Percentiles rank a stretch among this genome's conserved stretches.
Conservation (phyloP, 1,140 invertebrate species). For the Diabrotica undecimpunctata region DNA sequence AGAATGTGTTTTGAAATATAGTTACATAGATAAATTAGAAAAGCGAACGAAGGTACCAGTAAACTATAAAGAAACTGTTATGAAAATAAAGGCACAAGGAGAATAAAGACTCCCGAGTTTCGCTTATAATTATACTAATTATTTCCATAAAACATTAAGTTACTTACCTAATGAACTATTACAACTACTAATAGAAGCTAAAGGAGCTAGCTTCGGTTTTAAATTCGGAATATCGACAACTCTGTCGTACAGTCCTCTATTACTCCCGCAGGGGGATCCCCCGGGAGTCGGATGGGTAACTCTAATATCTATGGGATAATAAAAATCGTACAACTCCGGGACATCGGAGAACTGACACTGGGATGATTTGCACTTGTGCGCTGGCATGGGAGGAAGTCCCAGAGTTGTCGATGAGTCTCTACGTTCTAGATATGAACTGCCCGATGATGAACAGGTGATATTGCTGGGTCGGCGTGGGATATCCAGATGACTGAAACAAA, state of each 20-base stretch:
- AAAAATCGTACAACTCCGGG: conserved; percentile 59
- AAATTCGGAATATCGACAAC: conserved; percentile 35
- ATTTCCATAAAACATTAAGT: too few relatives aligned
- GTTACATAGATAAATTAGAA: too few relatives aligned
- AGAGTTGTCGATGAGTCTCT: conserved; percentile 71
- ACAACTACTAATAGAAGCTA: conserved; percentile 74
- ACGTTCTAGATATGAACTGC: conserved; percentile 74
- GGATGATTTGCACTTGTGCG: conserved; percentile 45
- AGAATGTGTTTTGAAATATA: too few relatives aligned
- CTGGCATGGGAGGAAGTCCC: conserved; percentile 53
- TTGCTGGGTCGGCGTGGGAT: conserved; percentile 65
- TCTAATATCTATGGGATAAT: conserved; percentile 71
- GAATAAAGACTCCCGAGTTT: too few relatives aligned
- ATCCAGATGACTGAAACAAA: conserved; percentile 39
- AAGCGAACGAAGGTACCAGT: too few relatives aligned
- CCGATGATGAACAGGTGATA: conserved; percentile 76
- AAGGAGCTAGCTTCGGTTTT: conserved; percentile 57
- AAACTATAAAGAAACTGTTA: too few relatives aligned
- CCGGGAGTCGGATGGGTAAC: conserved; percentile 74
- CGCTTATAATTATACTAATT: too few relatives aligned
- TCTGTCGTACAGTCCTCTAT: conserved; percentile 46
- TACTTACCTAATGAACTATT: conserved; percentile 57
- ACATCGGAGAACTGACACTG: conserved; percentile 50
- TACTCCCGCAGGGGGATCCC: conserved; percentile 75
- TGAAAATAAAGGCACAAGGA: too few relatives aligned